These are phyloP conservation scores for Ispidina picta DNA, from an alignment of 2,797 vertebrate genomes.

Conservation along the genomic window DNA sequence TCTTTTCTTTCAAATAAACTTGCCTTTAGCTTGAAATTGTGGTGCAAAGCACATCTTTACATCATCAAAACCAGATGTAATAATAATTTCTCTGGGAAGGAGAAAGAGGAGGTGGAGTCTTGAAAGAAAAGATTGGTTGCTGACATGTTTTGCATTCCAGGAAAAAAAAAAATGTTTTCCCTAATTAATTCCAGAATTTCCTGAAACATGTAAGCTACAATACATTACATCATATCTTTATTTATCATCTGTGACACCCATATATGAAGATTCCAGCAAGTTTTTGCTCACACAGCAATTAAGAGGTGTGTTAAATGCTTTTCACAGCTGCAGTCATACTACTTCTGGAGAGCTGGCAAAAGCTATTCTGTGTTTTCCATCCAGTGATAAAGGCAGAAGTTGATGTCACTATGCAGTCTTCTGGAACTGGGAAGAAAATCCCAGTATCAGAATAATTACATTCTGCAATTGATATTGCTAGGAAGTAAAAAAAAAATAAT, in stretches of 20 bases:
- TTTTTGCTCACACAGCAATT: slow-evolving; percentile 3
- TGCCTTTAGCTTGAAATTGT: neutral
- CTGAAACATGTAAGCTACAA: slow-evolving; percentile 34
- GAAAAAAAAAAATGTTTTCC: slow-evolving; percentile 58
- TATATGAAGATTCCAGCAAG: slow-evolving; percentile 31
- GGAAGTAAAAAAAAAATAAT: slow-evolving; percentile 71
- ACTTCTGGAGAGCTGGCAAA: neutral
- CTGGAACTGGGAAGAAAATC: slow-evolving; percentile 19
- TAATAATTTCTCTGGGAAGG: neutral
- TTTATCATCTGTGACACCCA: slow-evolving; percentile 7
- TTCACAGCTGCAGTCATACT: slow-evolving; percentile 29
- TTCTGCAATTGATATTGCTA: slow-evolving; percentile 82
- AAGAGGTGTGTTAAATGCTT: slow-evolving; percentile 22
- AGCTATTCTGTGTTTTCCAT: neutral
- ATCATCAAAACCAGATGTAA: slow-evolving; percentile 4
- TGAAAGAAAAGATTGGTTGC: slow-evolving; percentile 17
- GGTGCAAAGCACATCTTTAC: neutral
- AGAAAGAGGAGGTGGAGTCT: slow-evolving; percentile 1
- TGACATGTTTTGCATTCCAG: slow-evolving; percentile 64
- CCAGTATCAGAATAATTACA: slow-evolving; percentile 54
- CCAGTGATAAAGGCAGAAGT: slow-evolving; percentile 63
- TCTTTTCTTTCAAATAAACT: neutral
- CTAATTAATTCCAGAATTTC: slow-evolving; percentile 57
- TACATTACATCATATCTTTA: slow-evolving; percentile 42
- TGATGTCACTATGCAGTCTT: slow-evolving; percentile 34